A percentile compares a stretch with the other conserved stretches of the same genome.
Conservation (phyloP, 2,888 invertebrate genomes). For the Melinaea menophilus region DNA sequence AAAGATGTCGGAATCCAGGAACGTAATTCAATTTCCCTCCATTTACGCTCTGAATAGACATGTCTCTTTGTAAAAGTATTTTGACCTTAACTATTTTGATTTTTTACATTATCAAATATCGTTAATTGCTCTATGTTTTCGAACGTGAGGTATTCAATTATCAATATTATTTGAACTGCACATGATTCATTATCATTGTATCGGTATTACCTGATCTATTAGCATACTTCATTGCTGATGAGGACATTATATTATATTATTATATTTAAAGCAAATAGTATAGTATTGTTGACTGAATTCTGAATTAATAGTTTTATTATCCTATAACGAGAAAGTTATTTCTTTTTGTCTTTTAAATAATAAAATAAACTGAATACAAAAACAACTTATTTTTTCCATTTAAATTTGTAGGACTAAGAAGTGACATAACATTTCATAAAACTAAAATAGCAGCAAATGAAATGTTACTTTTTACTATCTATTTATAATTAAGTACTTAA, state of each 20-base stretch:
- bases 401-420: no score
- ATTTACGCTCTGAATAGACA: conserved; percentile 13
- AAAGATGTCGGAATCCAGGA: conserved; percentile 18
- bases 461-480: no score
- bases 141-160: conserved; percentile 4
- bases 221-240: conserved; percentile 6
- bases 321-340: no score
- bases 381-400: no score
- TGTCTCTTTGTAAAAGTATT: not conserved
- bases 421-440: no score
- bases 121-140: not conserved
- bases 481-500: no score
- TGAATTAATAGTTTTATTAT: no score
- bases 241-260: not conserved
- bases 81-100: not conserved
- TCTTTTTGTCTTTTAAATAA: no score
- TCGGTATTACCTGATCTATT: conserved; percentile 13
- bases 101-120: not conserved
- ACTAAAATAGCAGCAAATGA: no score
- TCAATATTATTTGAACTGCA: conserved; percentile 10
- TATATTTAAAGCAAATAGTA: not conserved
- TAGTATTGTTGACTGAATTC: not conserved
- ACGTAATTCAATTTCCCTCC: conserved; percentile 25
- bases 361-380: no score
- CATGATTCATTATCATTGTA: conserved; percentile 14